Base-by-base conservation (phyloP, 2,797 vertebrate species). In the Florisuga fusca region DNA sequence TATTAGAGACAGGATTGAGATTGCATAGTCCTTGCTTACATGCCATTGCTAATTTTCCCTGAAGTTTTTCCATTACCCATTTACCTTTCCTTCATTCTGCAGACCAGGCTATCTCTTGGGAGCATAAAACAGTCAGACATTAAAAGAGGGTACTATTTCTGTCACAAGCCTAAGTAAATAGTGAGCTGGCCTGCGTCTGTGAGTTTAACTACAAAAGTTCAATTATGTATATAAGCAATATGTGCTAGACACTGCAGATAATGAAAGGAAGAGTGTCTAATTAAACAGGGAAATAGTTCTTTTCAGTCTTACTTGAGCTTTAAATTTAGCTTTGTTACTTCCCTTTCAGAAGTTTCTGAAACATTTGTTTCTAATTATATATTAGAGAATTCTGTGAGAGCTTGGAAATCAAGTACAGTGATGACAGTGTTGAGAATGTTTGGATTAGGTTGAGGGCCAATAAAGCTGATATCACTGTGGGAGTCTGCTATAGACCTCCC, bases 171-270 rank as follows among this genome's bases (percentile, higher is more conserved):
- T 54, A 11, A 41, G 23, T 38, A 83, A 86, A 18, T 20, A 54
- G 15, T 45, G 27, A 74, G 19, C 17, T 62, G 23, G 11, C 9
- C 41, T 86, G 10, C 29, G 25, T 46, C 57, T 78, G 62, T 21
- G 21, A 74, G 15, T 34, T 78, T n/a, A 27, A 63, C 36, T 63
- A 57, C 5, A 43, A 25, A 71, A 36, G 16, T 50, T 73, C 11
- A 48, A 31, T 3, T 50, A 33, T 38, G 2, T 63, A 0, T 51
- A 29, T 38, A 68, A 64, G 6, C 10, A 1, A 4, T 34, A 1
- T 1, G 15, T 82, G 15, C 33, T 72, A 36, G 36, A 38, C 9
- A 11, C 18, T 66, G 31, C 23, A 58, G 14, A 31, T 51, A 26
- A 25, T 71, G 46, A 54, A 41, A 41, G 75, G 18, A 27, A 36